Evolutionary conservation across 2,113 vertebrate species (phyloP), one percentile per base, ranked within the genome.

Genomic region (Eretmochelys imbricata): DNA sequence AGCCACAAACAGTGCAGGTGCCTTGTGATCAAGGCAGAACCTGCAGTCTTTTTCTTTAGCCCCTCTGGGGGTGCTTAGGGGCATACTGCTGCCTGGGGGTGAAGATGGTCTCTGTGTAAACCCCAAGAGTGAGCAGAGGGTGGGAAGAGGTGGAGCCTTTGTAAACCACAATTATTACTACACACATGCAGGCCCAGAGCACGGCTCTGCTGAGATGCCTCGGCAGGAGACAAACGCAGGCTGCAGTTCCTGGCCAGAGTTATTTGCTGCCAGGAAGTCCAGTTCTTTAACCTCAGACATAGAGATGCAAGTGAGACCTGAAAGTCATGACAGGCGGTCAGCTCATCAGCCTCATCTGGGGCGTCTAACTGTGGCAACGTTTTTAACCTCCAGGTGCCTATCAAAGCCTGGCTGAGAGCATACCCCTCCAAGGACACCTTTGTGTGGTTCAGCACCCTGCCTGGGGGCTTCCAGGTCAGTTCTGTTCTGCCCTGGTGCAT

Each of bases 361-460:
- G 48, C 54, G 35, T 51, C 24, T 88, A 13, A 5, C 35, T 0
- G 0, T 65, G 85, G 22, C 55, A 1, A 1, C 3, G 51, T 48
- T 49, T 46, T 22, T 0, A 0, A 13, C 80, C 75, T 84, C 2
- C 96, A 99, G 99, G 90, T 99, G 19, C 98, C 99, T 6, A 95
- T 98, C 94, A 99, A 98, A 93, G 97, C 98, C 72, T 99, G 99
- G 99, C 98, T 99, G 94, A 98, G 98, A 38, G 94, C 98, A 1
- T 96, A 97, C 42, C 69, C 84, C 50, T 95, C 97, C 0, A 85
- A 97, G 29, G 94, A 87, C 85, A 98, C 97, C 59, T 99, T 99
- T 2, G 96, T 98, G 93, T 99, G 99, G 99, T 98, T 99, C 96
- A 99, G 99, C 89, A 81, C 95, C 57, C 93, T 99, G 90, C 98